Evolutionary conservation across 2,888 invertebrate species (phyloP).

Genomic region (Cryptocephalus moraei): DNA sequence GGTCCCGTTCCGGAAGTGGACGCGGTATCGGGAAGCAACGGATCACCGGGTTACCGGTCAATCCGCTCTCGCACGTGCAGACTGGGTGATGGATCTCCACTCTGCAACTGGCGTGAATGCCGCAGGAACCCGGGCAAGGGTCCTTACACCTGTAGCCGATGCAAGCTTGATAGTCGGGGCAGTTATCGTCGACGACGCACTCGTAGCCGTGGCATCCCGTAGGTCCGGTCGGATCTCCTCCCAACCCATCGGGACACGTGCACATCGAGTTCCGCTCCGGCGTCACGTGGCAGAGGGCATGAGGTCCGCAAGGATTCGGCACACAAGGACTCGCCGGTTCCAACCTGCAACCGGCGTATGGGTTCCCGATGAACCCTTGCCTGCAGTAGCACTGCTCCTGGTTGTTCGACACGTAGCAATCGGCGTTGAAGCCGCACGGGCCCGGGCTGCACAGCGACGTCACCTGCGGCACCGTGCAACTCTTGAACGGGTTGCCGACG

Average conservation of each 20-base stretch:
- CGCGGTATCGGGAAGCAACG: conserved; percentile 55
- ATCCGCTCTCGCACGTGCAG: conserved; percentile 62
- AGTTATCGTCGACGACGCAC: conserved; percentile 72
- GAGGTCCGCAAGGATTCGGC: conserved; percentile 73
- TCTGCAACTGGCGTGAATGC: conserved; percentile 60
- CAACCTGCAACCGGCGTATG: conserved; percentile 64
- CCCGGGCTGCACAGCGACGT: conserved; percentile 66
- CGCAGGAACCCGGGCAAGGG: conserved; percentile 76
- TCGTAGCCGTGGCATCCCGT: conserved; percentile 69
- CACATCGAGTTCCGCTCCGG: conserved; percentile 62
- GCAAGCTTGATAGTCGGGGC: conserved; percentile 60
- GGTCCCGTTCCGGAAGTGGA: conserved; percentile 47
- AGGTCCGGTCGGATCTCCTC: conserved; percentile 64
- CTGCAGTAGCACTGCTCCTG: conserved; percentile 78
- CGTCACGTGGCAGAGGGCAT: conserved; percentile 60
- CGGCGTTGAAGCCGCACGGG: conserved; percentile 72
- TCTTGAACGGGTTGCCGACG: conserved; percentile 73
- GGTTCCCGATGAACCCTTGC: conserved; percentile 65
- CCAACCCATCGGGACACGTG: conserved; percentile 61
- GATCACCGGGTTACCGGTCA: conserved; percentile 67
- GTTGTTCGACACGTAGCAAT: conserved; percentile 73
- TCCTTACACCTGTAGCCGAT: conserved; percentile 71
- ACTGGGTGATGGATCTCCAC: conserved; percentile 72
- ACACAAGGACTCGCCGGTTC: conserved; percentile 61
- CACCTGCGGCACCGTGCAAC: conserved; percentile 53